phyloP scores from a whole-genome alignment of 2,113 vertebrate genomes.

The Indri indri region DNA sequence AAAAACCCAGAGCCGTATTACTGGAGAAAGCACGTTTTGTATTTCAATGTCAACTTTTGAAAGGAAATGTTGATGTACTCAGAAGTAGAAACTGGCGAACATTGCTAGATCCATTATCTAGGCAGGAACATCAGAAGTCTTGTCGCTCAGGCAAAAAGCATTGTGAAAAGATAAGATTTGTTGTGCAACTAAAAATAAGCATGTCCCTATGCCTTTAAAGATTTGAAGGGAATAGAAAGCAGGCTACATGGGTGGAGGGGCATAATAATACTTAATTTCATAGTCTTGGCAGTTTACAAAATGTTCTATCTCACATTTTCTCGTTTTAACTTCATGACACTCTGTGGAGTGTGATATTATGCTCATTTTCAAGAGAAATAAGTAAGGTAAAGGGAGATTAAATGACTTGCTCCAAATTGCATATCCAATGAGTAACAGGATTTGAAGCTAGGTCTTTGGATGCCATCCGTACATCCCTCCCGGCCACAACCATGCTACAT shows the following conservation, averaged over 20 bases:
- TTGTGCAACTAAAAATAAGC: not conserved
- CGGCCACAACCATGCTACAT: not conserved
- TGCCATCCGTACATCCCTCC: not conserved
- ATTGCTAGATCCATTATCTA: not conserved
- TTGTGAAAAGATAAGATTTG: not conserved
- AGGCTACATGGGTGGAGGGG: not conserved
- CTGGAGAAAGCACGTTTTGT: not conserved
- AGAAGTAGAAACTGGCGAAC: not conserved
- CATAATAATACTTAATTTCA: not conserved
- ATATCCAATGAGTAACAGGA: not conserved
- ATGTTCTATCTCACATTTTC: not conserved
- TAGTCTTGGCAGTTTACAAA: not conserved
- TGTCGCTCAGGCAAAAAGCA: not conserved
- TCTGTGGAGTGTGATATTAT: not conserved
- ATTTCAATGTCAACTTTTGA: slow-evolving; percentile 17
- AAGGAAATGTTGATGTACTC: not conserved
- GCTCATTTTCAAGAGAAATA: slow-evolving; percentile 25
- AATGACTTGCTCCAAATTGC: not conserved
- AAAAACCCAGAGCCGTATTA: not conserved
- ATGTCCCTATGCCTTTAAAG: not conserved
- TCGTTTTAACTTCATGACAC: slow-evolving; percentile 30
- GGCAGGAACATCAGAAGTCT: not conserved
- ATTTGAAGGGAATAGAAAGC: not conserved
- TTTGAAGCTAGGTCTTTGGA: not conserved
- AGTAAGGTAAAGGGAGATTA: not conserved